Evolutionary conservation across 2,113 vertebrate species (phyloP), one percentile per base, ranked within the genome.

Genomic region (Seriola dumerili): DNA sequence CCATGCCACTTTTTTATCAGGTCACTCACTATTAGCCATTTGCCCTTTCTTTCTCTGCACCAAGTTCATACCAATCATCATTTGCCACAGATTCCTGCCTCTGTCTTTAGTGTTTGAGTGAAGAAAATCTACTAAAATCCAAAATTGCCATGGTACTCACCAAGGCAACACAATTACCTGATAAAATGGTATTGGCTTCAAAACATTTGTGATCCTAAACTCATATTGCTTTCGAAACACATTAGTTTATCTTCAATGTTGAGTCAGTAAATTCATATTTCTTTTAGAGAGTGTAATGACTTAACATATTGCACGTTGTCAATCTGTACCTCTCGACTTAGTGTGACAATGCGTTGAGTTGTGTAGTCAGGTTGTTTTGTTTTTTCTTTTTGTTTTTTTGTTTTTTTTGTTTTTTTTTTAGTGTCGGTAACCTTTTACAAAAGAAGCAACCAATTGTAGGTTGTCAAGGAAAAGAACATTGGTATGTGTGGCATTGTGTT

Each of bases 401-500:
- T 10, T 11, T 40, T 40, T 42, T 36, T 13, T 9, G 0, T 8
- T 11, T 42, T 42, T 42, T 71, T 40, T 42, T 42, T 13, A 0
- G 21, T 62, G 21, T 62, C 29, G 1, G 0, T 0, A 34, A 46
- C 40, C 32, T 62, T 32, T 40, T 71, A 32, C n/a, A 62, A 77
- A 85, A 19, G 8, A 7, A 55, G 42, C 77, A 84, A 75, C 54
- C 40, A 21, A 52, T 50, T 71, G 46, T n/a, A 46, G 79, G 80
- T 86, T 85, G 77, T 80, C 67, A 55, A 8, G 32, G 71, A 71
- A 75, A 78, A 5, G 62, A 71, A 88, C 86, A 61, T 94, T 96
- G 97, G 97, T 97, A 98, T 95, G 95, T 97, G 98, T 99, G 98
- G 99, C 98, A 99, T 96, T 93, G 94, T 93, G 94, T 95, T 94